A percentile compares a stretch with the other conserved stretches of the same genome.
Evolutionary conservation across 2,888 invertebrate species (phyloP).

Genomic region (Diarsia rubi): DNA sequence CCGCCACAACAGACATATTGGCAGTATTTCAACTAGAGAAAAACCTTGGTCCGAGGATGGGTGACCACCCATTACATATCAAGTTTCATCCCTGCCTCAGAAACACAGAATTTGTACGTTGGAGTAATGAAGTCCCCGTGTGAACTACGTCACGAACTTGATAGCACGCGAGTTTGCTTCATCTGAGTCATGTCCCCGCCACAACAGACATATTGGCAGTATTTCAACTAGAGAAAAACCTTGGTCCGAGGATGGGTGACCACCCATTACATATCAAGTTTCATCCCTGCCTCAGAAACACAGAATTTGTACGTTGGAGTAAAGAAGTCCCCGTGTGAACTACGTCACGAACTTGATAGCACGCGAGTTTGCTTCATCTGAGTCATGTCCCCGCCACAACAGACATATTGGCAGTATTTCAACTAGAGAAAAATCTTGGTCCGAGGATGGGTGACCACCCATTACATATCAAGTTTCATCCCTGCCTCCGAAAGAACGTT

Average conservation of each 20-base stretch:
- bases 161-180: background rate
- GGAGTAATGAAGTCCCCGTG: conserved; percentile 38
- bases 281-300: background rate
- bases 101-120: conserved; percentile 12
- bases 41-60: no score
- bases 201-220: background rate
- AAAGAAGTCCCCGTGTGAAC: conserved; percentile 41
- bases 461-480: no score
- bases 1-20: background rate
- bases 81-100: no score
- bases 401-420: background rate
- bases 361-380: conserved; percentile 6
- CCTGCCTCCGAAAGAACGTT: background rate
- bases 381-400: conserved; percentile 19
- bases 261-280: no score
- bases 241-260: no score
- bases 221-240: background rate
- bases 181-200: conserved; percentile 27
- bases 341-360: conserved; percentile 6
- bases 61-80: no score
- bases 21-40: background rate
- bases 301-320: background rate
- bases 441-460: no score
- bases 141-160: conserved; percentile 6
- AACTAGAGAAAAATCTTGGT: background rate